phyloP scores from a whole-genome alignment of 2,797 vertebrate species.

The Hozukius guyotensis region DNA sequence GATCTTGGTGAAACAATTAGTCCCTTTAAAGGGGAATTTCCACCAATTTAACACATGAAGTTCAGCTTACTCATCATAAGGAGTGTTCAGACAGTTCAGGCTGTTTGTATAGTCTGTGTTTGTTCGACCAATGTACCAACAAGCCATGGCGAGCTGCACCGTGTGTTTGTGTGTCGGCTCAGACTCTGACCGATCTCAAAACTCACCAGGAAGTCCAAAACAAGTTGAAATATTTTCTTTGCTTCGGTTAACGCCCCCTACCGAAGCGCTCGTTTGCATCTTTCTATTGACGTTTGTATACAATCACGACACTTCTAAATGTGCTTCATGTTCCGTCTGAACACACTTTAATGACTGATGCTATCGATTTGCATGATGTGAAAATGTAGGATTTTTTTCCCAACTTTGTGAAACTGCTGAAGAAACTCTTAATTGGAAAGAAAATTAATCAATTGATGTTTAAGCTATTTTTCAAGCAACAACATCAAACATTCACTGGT shows the following conservation, averaged over 20 bases:
- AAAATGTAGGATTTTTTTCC: neutral
- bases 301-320: neutral
- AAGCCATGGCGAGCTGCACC: neutral
- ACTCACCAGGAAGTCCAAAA: neutral
- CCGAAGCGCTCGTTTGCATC: fast-evolving
- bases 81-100: neutral
- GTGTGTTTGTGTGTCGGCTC: neutral
- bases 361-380: neutral
- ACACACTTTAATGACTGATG: neutral
- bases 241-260: neutral
- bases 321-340: neutral
- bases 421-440: neutral
- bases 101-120: neutral
- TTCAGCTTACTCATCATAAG: neutral
- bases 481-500: neutral
- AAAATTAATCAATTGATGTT: neutral
- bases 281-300: neutral
- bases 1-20: neutral
- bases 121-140: neutral
- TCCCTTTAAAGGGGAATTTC: neutral
- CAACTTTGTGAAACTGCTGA: neutral
- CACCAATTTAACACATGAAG: neutral
- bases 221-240: neutral
- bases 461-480: neutral
- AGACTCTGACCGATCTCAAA: neutral